Evolutionary conservation across 1,140 invertebrate species (phyloP).

Genomic region (Vanessa tameamea): DNA sequence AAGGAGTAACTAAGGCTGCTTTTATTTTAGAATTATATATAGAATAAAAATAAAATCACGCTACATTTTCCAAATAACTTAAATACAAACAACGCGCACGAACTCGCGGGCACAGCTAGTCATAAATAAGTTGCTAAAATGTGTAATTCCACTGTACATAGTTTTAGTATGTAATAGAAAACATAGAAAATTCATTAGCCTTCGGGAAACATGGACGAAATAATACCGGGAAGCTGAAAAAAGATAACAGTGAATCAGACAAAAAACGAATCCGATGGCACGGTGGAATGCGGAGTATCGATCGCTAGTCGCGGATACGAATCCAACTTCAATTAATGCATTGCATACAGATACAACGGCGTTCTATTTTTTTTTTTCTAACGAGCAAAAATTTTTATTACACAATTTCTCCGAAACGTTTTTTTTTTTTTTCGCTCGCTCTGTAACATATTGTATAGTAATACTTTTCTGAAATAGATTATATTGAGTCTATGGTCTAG

Average conservation of each 20-base stretch:
- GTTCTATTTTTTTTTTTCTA: neutral
- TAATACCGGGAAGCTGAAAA: neutral
- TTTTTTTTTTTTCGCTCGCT: neutral
- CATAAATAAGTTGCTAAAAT: no score
- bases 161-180: neutral
- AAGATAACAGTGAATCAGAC: neutral
- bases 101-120: no score
- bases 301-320: conserved; percentile 1
- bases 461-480: no score
- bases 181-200: conserved; percentile 9
- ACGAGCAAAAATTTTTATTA: conserved; percentile 3
- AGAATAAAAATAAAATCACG: no score
- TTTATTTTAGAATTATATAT: no score
- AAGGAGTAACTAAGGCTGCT: no score
- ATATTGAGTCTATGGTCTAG: no score
- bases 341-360: neutral
- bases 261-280: conserved; percentile 4
- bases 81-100: no score
- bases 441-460: neutral
- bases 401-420: neutral
- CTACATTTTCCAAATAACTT: no score
- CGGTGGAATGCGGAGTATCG: conserved; percentile 1
- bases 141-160: no score
- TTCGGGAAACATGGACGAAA: neutral
- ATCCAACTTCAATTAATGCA: conserved; percentile 11